Percentiles rank a stretch among this genome's conserved stretches.
Evolutionary conservation across 2,113 vertebrate genomes (phyloP).

Genomic region (Choloepus hoffmanni): DNA sequence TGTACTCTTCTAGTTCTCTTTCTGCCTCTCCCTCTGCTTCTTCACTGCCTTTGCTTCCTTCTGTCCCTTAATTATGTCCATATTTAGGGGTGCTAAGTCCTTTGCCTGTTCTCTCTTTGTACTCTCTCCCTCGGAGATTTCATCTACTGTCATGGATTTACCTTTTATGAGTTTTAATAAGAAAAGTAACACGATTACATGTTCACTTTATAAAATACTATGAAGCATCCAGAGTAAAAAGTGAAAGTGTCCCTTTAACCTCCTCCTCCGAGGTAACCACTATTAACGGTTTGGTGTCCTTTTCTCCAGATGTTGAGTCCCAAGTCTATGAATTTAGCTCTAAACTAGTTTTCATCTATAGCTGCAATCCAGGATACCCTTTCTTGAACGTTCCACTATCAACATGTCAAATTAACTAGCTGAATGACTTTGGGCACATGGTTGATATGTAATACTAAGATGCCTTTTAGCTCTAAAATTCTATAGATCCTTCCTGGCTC

Average conservation of each 20-base stretch:
- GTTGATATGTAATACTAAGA: background rate
- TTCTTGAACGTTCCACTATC: background rate
- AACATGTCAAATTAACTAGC: background rate
- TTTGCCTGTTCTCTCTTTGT: constrained; percentile 5
- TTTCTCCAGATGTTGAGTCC: background rate
- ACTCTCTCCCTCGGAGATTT: background rate
- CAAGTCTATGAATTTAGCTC: background rate
- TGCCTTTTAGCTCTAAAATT: background rate
- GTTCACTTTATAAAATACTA: constrained; percentile 30
- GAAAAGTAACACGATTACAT: constrained; percentile 20
- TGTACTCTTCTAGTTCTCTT: constrained; percentile 53
- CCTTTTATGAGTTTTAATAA: background rate
- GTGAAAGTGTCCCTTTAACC: background rate
- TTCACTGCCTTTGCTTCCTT: constrained; percentile 46
- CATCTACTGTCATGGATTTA: background rate
- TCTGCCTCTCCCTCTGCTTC: constrained; percentile 10
- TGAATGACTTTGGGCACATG: background rate
- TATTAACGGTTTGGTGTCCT: background rate
- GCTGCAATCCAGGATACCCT: background rate
- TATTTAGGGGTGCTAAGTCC: background rate
- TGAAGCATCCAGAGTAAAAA: constrained; percentile 5
- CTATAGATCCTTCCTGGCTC: constrained; percentile 43
- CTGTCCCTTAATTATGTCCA: background rate
- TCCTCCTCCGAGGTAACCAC: constrained; percentile 4
- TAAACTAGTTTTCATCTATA: constrained; percentile 24